Evolutionary conservation across 2,113 vertebrate species (phyloP), one percentile per base, ranked within the genome.

Genomic region (Isurus oxyrinchus): DNA sequence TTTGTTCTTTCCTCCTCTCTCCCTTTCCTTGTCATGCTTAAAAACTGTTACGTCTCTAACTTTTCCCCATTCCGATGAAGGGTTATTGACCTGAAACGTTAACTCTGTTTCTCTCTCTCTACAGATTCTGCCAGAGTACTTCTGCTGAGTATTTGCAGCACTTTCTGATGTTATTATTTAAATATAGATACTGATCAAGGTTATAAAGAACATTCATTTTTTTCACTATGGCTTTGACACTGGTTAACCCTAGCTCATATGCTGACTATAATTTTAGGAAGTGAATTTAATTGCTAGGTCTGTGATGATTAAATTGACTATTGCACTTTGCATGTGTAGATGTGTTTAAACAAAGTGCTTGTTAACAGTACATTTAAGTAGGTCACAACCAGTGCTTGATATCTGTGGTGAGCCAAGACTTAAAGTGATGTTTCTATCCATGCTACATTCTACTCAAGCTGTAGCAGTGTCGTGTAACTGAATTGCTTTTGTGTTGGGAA

Each of bases 291-390:
- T 63, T 19, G 59, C 90, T 23, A 40, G 14, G 14, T 63, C 7
- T 66, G 16, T 94, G 40, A 63, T 94, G 35, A 35, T 63, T 94
- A 40, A 94, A 66, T 94, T 94, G 59, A 63, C n/a, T 63, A 66
- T 61, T 91, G 14, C 90, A 94, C 16, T 40, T 94, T 61, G n/a
- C 35, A 63, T 63, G 90, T 40, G 35, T 40, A 25, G 59, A 21
- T 63, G 59, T 40, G 35, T 35, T 94, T 94, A 94, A 66, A 66
- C 59, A 94, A 93, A 63, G 57, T 93, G 90, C 59, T 93, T 61
- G 88, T 91, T n/a, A n/a, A 63, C 57, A 21, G 59, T 40, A 93
- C 57, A 23, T 93, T 63, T 21, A 93, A 40, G 16, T 93, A 59
- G 59, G 1, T 63, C n/a, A 35, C 61, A 61, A 57, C 59, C n/a